A percentile compares a stretch with the other conserved stretches of the same genome.
phyloP scores from a whole-genome alignment of 2,797 vertebrate species.

The Delichon dasypus region DNA sequence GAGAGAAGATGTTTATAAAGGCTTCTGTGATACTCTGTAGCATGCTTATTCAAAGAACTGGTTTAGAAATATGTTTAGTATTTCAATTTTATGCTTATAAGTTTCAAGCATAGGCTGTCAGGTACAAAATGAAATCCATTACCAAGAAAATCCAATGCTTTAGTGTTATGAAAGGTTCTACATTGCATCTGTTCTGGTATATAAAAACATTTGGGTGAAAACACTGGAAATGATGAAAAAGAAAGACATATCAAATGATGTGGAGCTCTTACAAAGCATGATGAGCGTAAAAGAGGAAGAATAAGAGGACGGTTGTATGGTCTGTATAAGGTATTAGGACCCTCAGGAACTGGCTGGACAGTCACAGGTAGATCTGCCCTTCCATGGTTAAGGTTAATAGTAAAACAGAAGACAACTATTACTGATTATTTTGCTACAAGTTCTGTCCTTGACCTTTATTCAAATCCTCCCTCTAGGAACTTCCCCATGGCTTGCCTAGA shows the following conservation, averaged over 20 bases:
- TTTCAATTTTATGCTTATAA: constrained; percentile 61
- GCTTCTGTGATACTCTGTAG: not conserved
- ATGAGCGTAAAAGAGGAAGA: not conserved
- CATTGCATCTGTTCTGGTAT: not conserved
- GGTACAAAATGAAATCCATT: constrained; percentile 35
- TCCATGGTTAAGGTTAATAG: not conserved
- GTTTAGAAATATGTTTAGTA: not conserved
- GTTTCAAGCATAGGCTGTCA: not conserved
- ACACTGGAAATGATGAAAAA: not conserved
- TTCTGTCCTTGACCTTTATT: not conserved
- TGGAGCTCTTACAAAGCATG: not conserved
- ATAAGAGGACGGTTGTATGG: not conserved
- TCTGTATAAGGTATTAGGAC: not conserved
- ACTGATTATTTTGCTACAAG: not conserved
- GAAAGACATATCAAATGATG: not conserved
- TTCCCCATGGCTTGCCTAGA: not conserved
- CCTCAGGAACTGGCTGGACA: not conserved
- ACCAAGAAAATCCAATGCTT: constrained; percentile 18
- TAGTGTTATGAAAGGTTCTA: constrained; percentile 28
- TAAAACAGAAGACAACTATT: not conserved
- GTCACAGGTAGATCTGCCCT: not conserved
- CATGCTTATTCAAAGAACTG: constrained; percentile 1
- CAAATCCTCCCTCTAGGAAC: not conserved
- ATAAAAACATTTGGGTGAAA: not conserved
- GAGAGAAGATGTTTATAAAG: not conserved